phyloP scores from a whole-genome alignment of 2,797 vertebrate genomes.

The Anabas testudineus region DNA sequence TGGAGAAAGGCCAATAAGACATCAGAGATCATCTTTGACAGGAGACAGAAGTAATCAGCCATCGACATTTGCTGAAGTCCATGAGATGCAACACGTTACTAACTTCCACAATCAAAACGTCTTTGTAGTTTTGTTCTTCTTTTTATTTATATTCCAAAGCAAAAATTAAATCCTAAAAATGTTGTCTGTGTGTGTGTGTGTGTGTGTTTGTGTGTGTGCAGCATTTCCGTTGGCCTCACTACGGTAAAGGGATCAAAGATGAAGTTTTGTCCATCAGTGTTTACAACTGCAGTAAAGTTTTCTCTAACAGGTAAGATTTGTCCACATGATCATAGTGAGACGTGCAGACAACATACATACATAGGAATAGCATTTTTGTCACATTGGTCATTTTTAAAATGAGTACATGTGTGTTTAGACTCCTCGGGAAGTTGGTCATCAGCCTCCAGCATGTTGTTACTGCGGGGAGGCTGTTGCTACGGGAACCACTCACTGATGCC shows the following conservation, averaged over 20 bases:
- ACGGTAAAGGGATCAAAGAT: slow-evolving; percentile 83
- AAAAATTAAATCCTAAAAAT: neutral
- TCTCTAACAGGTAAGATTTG: slow-evolving; percentile 90
- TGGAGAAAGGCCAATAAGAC: too few species aligned
- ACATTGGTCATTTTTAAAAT: neutral
- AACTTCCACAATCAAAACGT: neutral
- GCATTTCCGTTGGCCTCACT: slow-evolving; percentile 93
- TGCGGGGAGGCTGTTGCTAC: slow-evolving; percentile 85
- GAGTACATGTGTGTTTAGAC: slow-evolving; percentile 71
- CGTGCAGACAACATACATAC: neutral
- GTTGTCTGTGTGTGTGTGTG: slow-evolving; percentile 22
- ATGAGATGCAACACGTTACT: neutral
- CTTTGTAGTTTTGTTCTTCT: too few species aligned
- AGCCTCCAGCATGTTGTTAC: slow-evolving; percentile 91
- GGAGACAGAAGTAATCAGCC: too few species aligned
- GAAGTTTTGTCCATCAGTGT: slow-evolving; percentile 89
- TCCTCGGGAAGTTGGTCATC: slow-evolving; percentile 89
- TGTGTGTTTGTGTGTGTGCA: slow-evolving; percentile 60
- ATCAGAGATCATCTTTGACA: too few species aligned
- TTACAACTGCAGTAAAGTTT: slow-evolving; percentile 92
- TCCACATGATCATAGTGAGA: neutral
- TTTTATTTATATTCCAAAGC: neutral
- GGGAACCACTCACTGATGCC: slow-evolving; percentile 88
- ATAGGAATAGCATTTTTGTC: neutral
- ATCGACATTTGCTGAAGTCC: neutral